phyloP scores from a whole-genome alignment of 1,140 invertebrate genomes.

The Popillia japonica region DNA sequence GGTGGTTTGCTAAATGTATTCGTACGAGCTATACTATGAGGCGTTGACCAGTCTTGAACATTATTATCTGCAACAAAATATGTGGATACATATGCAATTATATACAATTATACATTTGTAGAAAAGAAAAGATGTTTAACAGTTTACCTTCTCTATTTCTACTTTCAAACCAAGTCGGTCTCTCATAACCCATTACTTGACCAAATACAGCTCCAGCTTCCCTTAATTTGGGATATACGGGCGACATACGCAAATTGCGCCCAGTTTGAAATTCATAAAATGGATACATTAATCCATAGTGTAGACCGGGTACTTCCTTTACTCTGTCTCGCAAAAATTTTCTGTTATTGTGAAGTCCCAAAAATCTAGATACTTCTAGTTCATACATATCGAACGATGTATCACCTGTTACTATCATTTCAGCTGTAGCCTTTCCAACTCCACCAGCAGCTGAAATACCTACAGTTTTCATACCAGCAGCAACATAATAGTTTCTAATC shows the following conservation, averaged over 20 bases:
- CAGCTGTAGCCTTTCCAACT: constrained; percentile 88
- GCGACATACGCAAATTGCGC: constrained; percentile 92
- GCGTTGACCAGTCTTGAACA: constrained; percentile 59
- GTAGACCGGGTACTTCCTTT: constrained; percentile 90
- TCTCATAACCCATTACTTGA: constrained; percentile 98
- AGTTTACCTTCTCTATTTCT: constrained; percentile 64
- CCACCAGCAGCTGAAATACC: constrained; percentile 93
- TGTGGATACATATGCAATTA: too few species aligned
- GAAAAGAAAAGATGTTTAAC: not conserved
- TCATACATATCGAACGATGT: constrained; percentile 89
- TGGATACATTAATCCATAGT: constrained; percentile 86
- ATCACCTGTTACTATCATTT: constrained; percentile 86
- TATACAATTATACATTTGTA: too few species aligned
- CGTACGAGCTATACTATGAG: constrained; percentile 75
- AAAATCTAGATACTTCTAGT: constrained; percentile 91
- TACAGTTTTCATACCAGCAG: constrained; percentile 94
- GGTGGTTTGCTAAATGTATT: constrained; percentile 87
- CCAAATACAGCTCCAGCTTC: constrained; percentile 96
- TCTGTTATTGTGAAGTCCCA: constrained; percentile 95
- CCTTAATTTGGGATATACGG: constrained; percentile 91
- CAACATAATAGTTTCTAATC: constrained; percentile 94
- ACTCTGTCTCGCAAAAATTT: constrained; percentile 93
- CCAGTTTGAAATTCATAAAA: constrained; percentile 87
- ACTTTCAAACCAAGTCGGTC: constrained; percentile 90
- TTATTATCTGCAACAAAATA: constrained; percentile 48